Conservation (phyloP, 2,113 vertebrate species). For the Puntigrus tetrazona region DNA sequence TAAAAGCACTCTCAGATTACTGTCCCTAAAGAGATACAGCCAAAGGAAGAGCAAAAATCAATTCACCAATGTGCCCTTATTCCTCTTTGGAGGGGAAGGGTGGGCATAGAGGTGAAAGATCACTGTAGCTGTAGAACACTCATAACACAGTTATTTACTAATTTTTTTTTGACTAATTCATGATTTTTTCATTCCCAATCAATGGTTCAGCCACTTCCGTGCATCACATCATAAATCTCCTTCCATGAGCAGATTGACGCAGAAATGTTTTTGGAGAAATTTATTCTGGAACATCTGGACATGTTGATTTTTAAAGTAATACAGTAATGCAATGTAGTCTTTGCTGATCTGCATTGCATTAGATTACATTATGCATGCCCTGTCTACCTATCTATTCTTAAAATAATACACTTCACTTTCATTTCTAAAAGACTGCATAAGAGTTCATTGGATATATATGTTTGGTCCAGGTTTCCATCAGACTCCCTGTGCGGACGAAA, state of each 20-base stretch:
- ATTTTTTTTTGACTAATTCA: not conserved
- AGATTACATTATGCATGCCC: not conserved
- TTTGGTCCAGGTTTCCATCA: not conserved
- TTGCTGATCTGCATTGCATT: conserved; percentile 5
- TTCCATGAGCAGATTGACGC: not conserved
- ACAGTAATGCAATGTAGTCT: not conserved
- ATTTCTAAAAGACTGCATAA: not conserved
- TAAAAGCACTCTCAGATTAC: conserved; percentile 21
- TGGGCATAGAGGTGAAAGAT: not conserved
- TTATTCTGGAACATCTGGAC: not conserved
- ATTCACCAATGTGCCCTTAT: conserved; percentile 16
- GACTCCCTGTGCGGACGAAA: not conserved
- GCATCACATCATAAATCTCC: not conserved
- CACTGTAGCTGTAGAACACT: not conserved
- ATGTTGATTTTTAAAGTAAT: not conserved
- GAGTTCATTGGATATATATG: not conserved
- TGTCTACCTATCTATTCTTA: not conserved
- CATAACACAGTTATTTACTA: not conserved
- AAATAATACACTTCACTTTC: not conserved
- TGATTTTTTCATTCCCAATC: not conserved
- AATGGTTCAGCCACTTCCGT: not conserved
- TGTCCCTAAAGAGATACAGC: conserved; percentile 16
- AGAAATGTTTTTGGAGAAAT: not conserved
- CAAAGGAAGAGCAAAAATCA: conserved; percentile 28
- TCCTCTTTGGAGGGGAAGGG: not conserved